Evolutionary conservation across 2,888 invertebrate species (phyloP).

Genomic region (Lithophane semibrunnea): DNA sequence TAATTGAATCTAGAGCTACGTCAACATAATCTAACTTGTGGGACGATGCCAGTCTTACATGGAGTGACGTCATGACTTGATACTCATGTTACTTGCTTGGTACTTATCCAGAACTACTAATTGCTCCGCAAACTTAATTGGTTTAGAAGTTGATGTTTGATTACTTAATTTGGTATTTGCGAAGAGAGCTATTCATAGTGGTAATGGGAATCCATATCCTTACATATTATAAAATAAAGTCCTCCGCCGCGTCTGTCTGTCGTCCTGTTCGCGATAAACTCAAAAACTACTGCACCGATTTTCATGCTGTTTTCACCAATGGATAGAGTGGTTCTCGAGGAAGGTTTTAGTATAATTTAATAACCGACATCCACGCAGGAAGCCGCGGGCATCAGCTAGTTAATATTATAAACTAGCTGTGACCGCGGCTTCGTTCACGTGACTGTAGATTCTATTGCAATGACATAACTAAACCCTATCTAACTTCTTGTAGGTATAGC

Average conservation of each 20-base stretch:
- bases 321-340: too few relatives aligned
- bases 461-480: too few relatives aligned
- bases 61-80: conserved; percentile 32
- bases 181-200: neutral
- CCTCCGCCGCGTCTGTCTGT: too few relatives aligned
- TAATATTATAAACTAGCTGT: neutral
- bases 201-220: neutral
- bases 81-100: neutral
- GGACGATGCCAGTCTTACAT: conserved; percentile 1
- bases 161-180: conserved; percentile 7
- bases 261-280: too few relatives aligned
- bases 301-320: too few relatives aligned
- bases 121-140: conserved; percentile 32
- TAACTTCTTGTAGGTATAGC: too few relatives aligned
- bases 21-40: conserved; percentile 46
- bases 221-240: too few relatives aligned
- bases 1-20: conserved; percentile 44
- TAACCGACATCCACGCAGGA: too few relatives aligned
- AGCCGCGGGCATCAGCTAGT: too few relatives aligned
- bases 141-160: conserved; percentile 16
- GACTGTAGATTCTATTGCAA: too few relatives aligned
- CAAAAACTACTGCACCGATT: too few relatives aligned
- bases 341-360: too few relatives aligned
- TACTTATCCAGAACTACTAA: conserved; percentile 17
- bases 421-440: neutral